A percentile compares a stretch with the other conserved stretches of the same genome.
phyloP scores from a whole-genome alignment of 2,888 invertebrate species.

The Cantharis lateralis region DNA sequence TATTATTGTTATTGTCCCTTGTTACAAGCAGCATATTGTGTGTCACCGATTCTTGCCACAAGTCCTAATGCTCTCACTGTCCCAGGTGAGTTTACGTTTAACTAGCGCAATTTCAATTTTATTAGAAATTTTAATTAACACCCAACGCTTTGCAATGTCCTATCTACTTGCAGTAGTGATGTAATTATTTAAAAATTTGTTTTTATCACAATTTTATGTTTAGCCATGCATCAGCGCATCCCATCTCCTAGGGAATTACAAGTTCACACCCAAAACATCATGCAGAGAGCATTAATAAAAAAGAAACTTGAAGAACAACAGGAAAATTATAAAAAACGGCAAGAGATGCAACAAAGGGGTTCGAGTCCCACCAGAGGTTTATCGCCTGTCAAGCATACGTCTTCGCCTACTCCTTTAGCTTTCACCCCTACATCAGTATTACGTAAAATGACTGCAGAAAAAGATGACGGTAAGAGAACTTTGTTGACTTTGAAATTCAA shows the following conservation, averaged over 20 bases:
- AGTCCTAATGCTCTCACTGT: conserved; percentile 70
- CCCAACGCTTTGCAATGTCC: neutral
- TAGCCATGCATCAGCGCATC: conserved; percentile 72
- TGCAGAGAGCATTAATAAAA: conserved; percentile 85
- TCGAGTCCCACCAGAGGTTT: conserved; percentile 39
- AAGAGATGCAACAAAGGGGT: conserved; percentile 58
- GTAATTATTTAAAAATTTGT: neutral
- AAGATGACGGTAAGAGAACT: conserved; percentile 66
- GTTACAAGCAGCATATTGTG: conserved; percentile 74
- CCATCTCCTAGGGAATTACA: conserved; percentile 85
- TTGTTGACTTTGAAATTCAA: neutral
- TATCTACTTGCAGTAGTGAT: neutral
- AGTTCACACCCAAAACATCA: conserved; percentile 83
- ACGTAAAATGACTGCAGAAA: conserved; percentile 92
- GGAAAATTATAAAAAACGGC: conserved; percentile 81
- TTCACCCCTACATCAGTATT: conserved; percentile 94
- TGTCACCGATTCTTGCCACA: conserved; percentile 69
- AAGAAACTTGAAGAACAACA: conserved; percentile 88
- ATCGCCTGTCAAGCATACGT: conserved; percentile 58
- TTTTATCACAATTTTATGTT: neutral
- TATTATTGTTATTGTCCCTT: conserved; percentile 18
- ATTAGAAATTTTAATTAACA: neutral
- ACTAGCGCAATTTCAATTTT: neutral
- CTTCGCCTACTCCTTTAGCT: conserved; percentile 74
- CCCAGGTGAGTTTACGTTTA: conserved; percentile 62